Evolutionary conservation across 2,113 vertebrate genomes (phyloP).

Genomic region (Tiliqua scincoides): DNA sequence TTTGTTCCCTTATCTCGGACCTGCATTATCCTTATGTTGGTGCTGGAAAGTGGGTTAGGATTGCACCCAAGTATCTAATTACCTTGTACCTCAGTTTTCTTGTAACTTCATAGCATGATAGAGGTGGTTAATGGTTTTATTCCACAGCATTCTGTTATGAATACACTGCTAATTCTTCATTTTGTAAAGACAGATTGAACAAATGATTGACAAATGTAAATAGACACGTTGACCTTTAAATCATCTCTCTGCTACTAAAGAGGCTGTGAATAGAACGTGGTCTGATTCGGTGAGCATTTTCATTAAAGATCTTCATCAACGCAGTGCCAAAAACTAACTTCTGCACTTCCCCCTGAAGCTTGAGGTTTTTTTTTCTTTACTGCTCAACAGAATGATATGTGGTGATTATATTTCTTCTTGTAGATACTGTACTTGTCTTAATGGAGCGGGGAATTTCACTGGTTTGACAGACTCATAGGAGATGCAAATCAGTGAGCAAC

Average conservation of each 20-base stretch:
- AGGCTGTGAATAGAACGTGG: not conserved
- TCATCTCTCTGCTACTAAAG: conserved; percentile 17
- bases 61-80: too few species aligned
- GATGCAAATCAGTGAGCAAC: not conserved
- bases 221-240: conserved; percentile 9
- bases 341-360: not conserved
- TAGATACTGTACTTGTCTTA: not conserved
- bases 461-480: not conserved
- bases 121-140: conserved; percentile 53
- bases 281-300: not conserved
- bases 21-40: too few species aligned
- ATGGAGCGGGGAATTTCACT: not conserved
- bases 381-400: not conserved
- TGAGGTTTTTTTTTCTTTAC: not conserved
- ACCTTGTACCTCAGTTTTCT: not conserved
- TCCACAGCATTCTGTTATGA: conserved; percentile 21
- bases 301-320: not conserved
- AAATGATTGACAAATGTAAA: conserved; percentile 36
- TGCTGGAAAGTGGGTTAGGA: too few species aligned
- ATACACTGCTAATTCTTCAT: conserved; percentile 9
- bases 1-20: too few species aligned
- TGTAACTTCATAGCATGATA: conserved; percentile 20
- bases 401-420: not conserved
- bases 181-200: conserved; percentile 44
- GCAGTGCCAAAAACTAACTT: not conserved